Evolutionary conservation across 2,113 vertebrate species (phyloP).

Genomic region (Aspiorhynchus laticeps): DNA sequence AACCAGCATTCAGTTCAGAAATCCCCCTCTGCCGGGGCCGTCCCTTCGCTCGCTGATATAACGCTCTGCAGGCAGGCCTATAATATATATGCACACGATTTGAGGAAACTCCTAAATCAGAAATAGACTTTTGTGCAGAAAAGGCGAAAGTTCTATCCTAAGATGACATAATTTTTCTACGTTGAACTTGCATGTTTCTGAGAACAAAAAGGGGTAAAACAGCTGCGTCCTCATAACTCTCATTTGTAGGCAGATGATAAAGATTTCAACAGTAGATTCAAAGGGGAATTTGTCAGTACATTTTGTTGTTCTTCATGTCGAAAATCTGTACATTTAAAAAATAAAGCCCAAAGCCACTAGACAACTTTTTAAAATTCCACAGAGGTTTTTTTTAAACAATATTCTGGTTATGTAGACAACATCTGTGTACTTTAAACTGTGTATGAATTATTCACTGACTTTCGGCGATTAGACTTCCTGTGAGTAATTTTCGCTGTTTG

Average conservation of each 20-base stretch:
- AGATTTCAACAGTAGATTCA: conserved; percentile 36
- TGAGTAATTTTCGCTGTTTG: not conserved
- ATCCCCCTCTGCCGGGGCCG: conserved; percentile 70
- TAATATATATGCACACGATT: conserved; percentile 59
- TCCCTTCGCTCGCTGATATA: conserved; percentile 58
- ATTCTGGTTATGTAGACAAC: not conserved
- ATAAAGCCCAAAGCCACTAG: not conserved
- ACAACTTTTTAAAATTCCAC: not conserved
- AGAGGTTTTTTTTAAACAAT: not conserved
- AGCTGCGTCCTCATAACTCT: not conserved
- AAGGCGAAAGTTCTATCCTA: conserved; percentile 66
- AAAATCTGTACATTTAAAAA: not conserved
- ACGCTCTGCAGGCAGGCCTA: not conserved
- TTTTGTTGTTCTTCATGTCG: conserved; percentile 6
- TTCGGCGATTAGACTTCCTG: conserved; percentile 4
- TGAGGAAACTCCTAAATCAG: conserved; percentile 74
- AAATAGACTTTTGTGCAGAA: conserved; percentile 65
- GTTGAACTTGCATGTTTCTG: conserved; percentile 51
- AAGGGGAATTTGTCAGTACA: conserved; percentile 32
- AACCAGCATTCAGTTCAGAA: conserved; percentile 63
- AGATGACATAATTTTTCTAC: conserved; percentile 66
- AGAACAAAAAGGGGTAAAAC: conserved; percentile 34
- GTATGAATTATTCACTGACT: not conserved
- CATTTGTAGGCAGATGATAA: conserved; percentile 32
- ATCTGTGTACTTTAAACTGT: too few relatives aligned